Conservation (phyloP, 30 jellyfish, hydroid and myxozoan species). For the Phacellophora camtschatica region DNA sequence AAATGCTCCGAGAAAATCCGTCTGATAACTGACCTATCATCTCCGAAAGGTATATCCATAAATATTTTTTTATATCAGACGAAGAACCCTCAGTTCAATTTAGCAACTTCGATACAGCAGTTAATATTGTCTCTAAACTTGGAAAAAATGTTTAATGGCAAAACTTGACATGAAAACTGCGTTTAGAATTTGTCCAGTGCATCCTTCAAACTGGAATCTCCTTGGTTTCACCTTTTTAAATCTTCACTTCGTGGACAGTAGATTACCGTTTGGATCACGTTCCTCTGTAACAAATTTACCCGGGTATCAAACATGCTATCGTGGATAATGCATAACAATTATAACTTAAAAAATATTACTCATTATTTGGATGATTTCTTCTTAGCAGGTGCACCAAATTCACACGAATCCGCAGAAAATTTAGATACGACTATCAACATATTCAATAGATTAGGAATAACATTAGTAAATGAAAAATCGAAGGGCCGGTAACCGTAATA, state of each 20-base stretch:
- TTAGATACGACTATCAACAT: not conserved
- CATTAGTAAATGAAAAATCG: not conserved
- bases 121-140: not conserved
- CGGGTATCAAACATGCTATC: not conserved
- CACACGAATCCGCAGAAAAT: not conserved
- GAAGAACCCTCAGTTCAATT: slow-evolving; percentile 11
- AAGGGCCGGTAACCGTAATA: not conserved
- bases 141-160: slow-evolving; percentile 34
- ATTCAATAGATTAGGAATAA: not conserved
- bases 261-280: not conserved
- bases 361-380: slow-evolving; percentile 33
- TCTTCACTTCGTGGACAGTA: not conserved
- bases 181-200: slow-evolving; percentile 59
- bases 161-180: slow-evolving; percentile 53
- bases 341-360: not conserved
- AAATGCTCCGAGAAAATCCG: not conserved
- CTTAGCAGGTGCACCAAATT: slow-evolving; percentile 3
- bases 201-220: slow-evolving; percentile 20
- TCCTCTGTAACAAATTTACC: not conserved
- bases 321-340: not conserved
- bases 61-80: slow-evolving; percentile 12
- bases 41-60: slow-evolving; percentile 33
- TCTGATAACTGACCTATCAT: slow-evolving; percentile 23
- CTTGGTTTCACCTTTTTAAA: slow-evolving; percentile 10
- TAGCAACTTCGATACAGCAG: slow-evolving; percentile 36